Conservation (phyloP, 2,888 invertebrate genomes). For the Fragum sueziense region DNA sequence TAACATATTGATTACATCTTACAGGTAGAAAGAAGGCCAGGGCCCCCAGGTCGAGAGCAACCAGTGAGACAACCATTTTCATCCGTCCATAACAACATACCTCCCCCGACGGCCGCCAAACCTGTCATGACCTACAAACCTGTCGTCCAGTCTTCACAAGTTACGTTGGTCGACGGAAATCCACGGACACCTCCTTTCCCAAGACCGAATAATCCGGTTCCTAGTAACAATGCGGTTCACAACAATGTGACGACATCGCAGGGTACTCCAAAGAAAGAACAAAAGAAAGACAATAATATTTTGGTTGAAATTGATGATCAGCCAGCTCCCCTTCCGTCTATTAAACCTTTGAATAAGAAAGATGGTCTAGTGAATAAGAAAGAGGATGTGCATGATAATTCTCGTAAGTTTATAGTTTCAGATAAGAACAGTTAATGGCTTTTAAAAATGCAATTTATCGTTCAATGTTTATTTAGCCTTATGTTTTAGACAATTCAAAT, state of each 20-base stretch:
- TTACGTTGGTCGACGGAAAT: background rate
- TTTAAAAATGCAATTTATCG: too few species aligned
- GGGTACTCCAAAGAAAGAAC: background rate
- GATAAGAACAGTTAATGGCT: too few species aligned
- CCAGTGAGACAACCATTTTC: background rate
- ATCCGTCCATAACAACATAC: background rate
- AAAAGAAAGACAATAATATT: background rate
- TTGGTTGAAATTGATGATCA: constrained; percentile 1
- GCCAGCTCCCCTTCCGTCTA: background rate
- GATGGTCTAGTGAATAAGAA: background rate
- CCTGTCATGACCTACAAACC: constrained; percentile 1
- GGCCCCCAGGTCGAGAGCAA: background rate
- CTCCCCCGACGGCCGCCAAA: background rate
- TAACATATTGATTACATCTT: too few species aligned
- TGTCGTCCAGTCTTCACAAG: background rate
- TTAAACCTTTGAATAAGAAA: constrained; percentile 13
- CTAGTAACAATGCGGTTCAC: too few species aligned
- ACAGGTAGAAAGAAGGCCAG: constrained; percentile 8
- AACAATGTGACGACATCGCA: background rate
- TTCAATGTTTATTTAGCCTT: too few species aligned
- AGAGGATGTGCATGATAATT: too few species aligned
- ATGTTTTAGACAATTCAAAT: too few species aligned
- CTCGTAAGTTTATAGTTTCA: background rate
- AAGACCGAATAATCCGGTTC: background rate
- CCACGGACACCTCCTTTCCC: background rate